Conservation (phyloP, 2,888 invertebrate genomes). For the Platycnemis pennipes region DNA sequence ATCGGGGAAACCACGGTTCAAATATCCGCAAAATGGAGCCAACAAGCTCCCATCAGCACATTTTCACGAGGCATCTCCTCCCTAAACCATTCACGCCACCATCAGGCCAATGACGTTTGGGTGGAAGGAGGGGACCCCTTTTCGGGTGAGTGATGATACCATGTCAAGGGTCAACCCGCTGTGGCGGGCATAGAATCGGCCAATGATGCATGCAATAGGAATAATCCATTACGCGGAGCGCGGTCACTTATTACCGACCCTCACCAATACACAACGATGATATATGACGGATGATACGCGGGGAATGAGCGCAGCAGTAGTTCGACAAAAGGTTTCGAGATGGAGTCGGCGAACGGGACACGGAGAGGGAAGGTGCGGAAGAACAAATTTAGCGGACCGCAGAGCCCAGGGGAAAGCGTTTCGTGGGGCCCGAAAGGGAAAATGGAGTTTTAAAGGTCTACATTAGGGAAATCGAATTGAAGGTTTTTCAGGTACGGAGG, state of each 20-base stretch:
- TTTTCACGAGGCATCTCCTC: not conserved
- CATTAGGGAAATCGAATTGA: constrained; percentile 3
- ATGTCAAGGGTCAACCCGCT: constrained; percentile 49
- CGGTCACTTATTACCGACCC: constrained; percentile 11
- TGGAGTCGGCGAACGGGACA: not conserved
- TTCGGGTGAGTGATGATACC: constrained; percentile 44
- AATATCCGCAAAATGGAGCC: too few relatives aligned
- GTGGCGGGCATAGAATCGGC: constrained; percentile 49
- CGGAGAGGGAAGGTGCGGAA: not conserved
- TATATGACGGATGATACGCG: constrained; percentile 34
- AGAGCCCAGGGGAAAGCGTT: not conserved
- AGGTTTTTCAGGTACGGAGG: not conserved
- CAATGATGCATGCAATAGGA: constrained; percentile 65
- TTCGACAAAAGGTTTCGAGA: constrained; percentile 57
- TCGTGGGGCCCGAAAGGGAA: not conserved
- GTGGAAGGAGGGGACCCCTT: not conserved
- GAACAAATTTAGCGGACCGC: too few relatives aligned
- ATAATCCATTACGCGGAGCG: constrained; percentile 62
- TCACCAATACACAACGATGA: constrained; percentile 50
- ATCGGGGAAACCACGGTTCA: too few relatives aligned
- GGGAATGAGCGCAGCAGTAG: constrained; percentile 54
- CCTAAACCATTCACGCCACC: not conserved
- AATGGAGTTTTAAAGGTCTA: not conserved
- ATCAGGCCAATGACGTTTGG: constrained; percentile 23
- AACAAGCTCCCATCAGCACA: too few relatives aligned